A percentile compares a stretch with the other conserved stretches of the same genome.
Conservation (phyloP, 2,888 invertebrate species). For the Parnassius apollo region DNA sequence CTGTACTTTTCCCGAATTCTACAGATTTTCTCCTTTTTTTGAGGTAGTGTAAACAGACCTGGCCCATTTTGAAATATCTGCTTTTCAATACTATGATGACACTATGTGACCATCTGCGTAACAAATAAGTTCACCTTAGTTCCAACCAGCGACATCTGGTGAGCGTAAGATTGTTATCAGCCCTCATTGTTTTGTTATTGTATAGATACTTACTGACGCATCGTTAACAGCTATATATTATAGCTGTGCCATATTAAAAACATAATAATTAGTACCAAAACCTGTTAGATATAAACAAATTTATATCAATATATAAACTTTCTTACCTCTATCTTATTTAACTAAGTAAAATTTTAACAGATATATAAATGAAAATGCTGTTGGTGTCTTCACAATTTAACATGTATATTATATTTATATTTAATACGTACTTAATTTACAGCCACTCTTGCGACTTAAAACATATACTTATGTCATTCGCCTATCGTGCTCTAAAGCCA, state of each 20-base stretch:
- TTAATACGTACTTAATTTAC: slow-evolving; percentile 24
- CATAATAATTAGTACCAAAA: slow-evolving; percentile 17
- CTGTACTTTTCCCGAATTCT: too few species aligned
- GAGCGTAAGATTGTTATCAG: too few species aligned
- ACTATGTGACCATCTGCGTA: too few species aligned
- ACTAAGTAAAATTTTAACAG: slow-evolving; percentile 8
- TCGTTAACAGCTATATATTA: not conserved
- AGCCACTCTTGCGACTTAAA: slow-evolving; percentile 30
- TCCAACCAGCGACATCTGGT: too few species aligned
- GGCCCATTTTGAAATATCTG: too few species aligned
- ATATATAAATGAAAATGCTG: slow-evolving; percentile 22
- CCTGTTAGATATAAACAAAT: slow-evolving; percentile 9
- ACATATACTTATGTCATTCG: slow-evolving; percentile 29
- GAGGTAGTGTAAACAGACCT: too few species aligned
- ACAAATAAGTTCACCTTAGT: too few species aligned
- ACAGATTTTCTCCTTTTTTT: too few species aligned
- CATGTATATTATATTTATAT: slow-evolving; percentile 2
- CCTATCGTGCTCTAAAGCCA: slow-evolving; percentile 30
- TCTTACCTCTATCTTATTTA: not conserved
- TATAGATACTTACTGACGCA: not conserved
- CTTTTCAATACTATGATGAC: too few species aligned
- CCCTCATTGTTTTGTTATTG: not conserved
- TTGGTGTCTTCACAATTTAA: not conserved
- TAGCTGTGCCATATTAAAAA: slow-evolving; percentile 8
- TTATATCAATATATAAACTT: not conserved